These are phyloP conservation scores for Sarcophaga peregrina DNA, from an alignment of 1,140 invertebrate species.

Conservation along the genomic window DNA sequence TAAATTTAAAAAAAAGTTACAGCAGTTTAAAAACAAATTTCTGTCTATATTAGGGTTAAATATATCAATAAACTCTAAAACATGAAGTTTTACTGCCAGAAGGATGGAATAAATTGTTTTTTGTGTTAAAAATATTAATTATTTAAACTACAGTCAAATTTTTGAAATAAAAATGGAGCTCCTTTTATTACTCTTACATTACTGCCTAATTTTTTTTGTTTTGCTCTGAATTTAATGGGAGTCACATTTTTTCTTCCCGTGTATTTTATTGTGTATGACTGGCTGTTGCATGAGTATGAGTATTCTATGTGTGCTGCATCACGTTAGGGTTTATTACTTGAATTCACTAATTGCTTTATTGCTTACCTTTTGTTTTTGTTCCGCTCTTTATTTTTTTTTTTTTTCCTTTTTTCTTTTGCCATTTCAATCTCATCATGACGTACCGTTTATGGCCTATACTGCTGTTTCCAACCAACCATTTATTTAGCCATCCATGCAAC, in stretches of 20 bases:
- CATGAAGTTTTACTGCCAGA: no score
- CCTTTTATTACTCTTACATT: not conserved
- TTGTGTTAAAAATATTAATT: no score
- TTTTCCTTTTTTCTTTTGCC: slow-evolving; percentile 8
- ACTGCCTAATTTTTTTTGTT: not conserved
- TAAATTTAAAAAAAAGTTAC: no score
- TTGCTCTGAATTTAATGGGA: not conserved
- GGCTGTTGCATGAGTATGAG: no score
- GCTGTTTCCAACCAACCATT: not conserved
- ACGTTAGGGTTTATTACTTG: not conserved
- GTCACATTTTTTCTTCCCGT: no score
- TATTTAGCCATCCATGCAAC: not conserved
- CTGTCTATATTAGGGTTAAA: no score
- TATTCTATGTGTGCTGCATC: not conserved
- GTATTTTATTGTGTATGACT: no score
- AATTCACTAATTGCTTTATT: slow-evolving; percentile 30
- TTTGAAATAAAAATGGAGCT: not conserved
- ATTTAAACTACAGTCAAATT: no score
- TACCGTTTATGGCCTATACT: slow-evolving; percentile 6
- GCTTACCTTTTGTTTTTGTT: slow-evolving; percentile 28
- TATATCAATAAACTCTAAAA: no score
- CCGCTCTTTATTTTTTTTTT: slow-evolving; percentile 23
- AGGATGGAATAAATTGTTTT: no score
- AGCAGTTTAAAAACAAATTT: no score
- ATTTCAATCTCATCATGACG: slow-evolving; percentile 2